Percentiles rank a stretch among this genome's conserved stretches.
Evolutionary conservation across 2,113 vertebrate species (phyloP).

Genomic region (Oophaga pumilio): DNA sequence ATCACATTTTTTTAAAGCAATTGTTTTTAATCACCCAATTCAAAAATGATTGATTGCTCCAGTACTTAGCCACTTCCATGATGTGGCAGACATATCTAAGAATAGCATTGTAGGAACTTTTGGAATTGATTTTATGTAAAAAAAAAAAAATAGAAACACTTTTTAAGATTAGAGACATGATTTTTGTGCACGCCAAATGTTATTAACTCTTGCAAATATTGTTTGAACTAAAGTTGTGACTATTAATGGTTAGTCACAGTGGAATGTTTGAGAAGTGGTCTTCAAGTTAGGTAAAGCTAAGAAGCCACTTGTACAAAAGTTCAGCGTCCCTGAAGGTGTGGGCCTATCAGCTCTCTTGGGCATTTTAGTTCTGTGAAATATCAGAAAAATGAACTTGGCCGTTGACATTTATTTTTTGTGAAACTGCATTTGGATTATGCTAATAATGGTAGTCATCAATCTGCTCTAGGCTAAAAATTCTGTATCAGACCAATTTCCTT

Average conservation of each 20-base stretch:
- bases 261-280: no score
- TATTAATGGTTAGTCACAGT: no score
- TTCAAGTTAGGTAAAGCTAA: no score
- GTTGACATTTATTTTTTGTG: not conserved
- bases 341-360: no score
- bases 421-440: not conserved
- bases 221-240: not conserved
- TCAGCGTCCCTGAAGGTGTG: no score
- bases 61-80: not conserved
- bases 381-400: not conserved
- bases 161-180: not conserved
- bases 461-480: not conserved
- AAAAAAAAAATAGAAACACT: not conserved
- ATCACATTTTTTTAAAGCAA: conserved; percentile 2
- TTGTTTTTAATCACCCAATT: conserved; percentile 15
- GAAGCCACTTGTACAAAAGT: no score
- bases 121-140: conserved; percentile 13
- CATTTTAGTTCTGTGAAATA: no score
- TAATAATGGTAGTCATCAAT: not conserved
- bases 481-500: not conserved
- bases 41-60: conserved; percentile 19
- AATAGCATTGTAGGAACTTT: not conserved
- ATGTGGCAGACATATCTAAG: not conserved
- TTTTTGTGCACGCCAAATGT: not conserved
- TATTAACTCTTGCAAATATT: not conserved